Evolutionary conservation across 2,888 invertebrate species (phyloP), one percentile per base, ranked within the genome.

Genomic region (Hirudinaria manillensis): DNA sequence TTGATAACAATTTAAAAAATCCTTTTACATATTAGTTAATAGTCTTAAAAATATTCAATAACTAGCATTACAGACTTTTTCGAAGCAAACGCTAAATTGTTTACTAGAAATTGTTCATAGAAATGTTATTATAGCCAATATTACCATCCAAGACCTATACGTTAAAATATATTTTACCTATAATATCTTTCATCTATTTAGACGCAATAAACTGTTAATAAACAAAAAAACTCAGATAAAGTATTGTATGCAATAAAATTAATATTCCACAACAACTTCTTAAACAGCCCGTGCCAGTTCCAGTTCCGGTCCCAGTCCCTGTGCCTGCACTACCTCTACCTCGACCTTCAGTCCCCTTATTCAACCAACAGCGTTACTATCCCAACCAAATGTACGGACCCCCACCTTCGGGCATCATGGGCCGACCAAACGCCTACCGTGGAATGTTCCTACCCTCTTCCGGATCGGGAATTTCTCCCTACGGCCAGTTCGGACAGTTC

Each of bases 301-400:
- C 32, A 34, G 32, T 68, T 6, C 36, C 36, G 7, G 68, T 34
- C 36, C 32, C 24, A 61, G 29, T 61, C 29, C 61, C 61, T 27
- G 24, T 61, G 13, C 61, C 61, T 27, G 24, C 21, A 6, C 1
- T 24, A 1, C 61, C 61, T 16, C 7, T 7, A 29, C 27, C 21
- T 29, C 24, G 34, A 68, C 36, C 36, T n/a, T 29, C 16, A n/a
- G 13, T 32, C 7, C 29, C 29, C 29, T 4, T 61, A 19, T 61
- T 29, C 29, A 45, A 45, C 13, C 68, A 68, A 68, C 68, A 68
- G 21, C 32, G 68, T n/a, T 68, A 68, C 32, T 68, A 68, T 21
- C 68, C 68, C n/a, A 34, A 32, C 32, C 68, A 68, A 68, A 36
- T 68, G 68, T 68, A 68, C 32, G 68, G 68, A n/a, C 68, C 36